A percentile compares a stretch with the other conserved stretches of the same genome.
Evolutionary conservation across 2,888 invertebrate genomes (phyloP).

Genomic region (Nomada fabriciana): DNA sequence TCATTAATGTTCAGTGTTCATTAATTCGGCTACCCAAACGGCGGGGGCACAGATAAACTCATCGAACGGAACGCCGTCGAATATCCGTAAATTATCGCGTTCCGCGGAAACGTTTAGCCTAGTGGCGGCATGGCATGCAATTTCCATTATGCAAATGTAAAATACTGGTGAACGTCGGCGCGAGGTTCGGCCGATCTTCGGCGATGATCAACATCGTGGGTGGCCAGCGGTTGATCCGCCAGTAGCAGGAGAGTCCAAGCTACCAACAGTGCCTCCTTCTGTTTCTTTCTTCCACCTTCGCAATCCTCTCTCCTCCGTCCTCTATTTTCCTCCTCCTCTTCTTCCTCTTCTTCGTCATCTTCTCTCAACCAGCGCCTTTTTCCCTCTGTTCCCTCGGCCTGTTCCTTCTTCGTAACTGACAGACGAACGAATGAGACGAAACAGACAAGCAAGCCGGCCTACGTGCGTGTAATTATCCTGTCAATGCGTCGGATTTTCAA

Average conservation of each 20-base stretch:
- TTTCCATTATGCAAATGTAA: slow-evolving; percentile 70
- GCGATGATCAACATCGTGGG: slow-evolving; percentile 68
- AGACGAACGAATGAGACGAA: slow-evolving; percentile 52
- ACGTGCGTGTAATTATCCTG: slow-evolving; percentile 79
- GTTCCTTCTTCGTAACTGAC: slow-evolving; percentile 44
- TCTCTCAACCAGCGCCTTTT: background rate
- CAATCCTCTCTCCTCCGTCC: slow-evolving; percentile 1
- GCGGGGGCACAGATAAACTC: slow-evolving; percentile 31
- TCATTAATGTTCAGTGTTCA: no score
- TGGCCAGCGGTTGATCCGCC: slow-evolving; percentile 64
- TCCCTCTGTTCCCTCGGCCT: background rate
- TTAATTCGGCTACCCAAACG: background rate
- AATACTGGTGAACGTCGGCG: slow-evolving; percentile 64
- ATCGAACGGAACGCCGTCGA: slow-evolving; percentile 31
- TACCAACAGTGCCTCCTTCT: slow-evolving; percentile 46
- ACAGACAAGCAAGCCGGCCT: slow-evolving; percentile 63
- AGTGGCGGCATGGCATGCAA: slow-evolving; percentile 32
- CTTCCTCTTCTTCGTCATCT: background rate
- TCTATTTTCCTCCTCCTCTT: background rate
- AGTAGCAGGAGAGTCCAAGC: slow-evolving; percentile 63
- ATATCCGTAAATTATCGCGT: slow-evolving; percentile 51
- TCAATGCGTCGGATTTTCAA: slow-evolving; percentile 76
- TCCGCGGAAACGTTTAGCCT: slow-evolving; percentile 27
- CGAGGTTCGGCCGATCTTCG: slow-evolving; percentile 65
- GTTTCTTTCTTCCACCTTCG: background rate